Conservation (phyloP, 2,797 vertebrate genomes). For the Falco naumanni region DNA sequence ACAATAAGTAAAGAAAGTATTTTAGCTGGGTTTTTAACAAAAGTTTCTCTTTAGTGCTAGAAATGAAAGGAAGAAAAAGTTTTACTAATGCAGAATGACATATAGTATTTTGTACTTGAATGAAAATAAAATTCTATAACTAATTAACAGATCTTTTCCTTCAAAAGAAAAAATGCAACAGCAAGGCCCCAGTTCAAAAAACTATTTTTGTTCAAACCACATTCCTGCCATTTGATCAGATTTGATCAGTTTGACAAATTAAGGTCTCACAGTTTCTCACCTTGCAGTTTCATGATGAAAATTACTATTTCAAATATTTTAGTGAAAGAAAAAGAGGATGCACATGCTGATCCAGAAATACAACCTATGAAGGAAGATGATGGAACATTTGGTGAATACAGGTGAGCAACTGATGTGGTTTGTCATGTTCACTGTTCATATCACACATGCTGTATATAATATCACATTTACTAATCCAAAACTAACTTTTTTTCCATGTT, state of each 20-base stretch:
- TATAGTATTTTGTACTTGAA: background rate
- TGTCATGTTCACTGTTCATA: background rate
- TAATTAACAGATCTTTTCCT: background rate
- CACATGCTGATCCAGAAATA: conserved; percentile 96
- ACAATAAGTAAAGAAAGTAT: background rate
- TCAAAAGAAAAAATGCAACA: background rate
- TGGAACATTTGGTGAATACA: conserved; percentile 98
- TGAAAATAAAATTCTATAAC: background rate
- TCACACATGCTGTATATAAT: background rate
- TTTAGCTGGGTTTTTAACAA: background rate
- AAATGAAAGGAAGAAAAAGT: background rate
- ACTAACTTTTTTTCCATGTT: conserved; percentile 3
- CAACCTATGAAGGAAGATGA: conserved; percentile 99
- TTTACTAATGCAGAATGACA: background rate
- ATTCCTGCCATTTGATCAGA: background rate
- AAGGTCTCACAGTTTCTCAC: background rate
- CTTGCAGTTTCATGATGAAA: background rate
- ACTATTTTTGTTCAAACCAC: background rate
- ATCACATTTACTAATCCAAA: conserved; percentile 7
- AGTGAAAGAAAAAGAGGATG: conserved; percentile 99
- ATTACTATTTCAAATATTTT: conserved; percentile 37
- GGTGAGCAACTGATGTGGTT: conserved; percentile 83
- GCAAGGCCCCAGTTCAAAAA: background rate
- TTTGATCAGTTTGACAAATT: background rate
- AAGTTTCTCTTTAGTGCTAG: background rate